Conservation (phyloP, 2,113 vertebrate genomes). For the Pseudorhombus dupliciocellatus region DNA sequence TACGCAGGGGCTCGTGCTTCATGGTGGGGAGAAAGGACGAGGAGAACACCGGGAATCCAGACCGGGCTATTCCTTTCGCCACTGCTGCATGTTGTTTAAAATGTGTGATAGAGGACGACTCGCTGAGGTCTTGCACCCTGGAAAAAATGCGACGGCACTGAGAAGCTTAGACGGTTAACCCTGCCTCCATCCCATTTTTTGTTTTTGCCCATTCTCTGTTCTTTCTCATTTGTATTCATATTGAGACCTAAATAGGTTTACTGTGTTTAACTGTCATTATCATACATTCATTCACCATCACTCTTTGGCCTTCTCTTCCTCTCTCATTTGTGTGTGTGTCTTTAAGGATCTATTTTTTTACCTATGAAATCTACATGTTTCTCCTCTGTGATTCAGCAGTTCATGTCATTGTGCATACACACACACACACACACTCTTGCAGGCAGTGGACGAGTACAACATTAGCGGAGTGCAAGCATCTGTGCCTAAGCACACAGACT, state of each 20-base stretch:
- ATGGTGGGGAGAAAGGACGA: constrained; percentile 28
- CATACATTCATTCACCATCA: constrained; percentile 5
- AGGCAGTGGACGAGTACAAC: constrained; percentile 51
- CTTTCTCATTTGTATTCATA: constrained; percentile 43
- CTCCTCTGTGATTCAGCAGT: constrained; percentile 45
- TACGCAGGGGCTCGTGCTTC: constrained; percentile 22
- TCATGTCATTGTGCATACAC: constrained; percentile 31
- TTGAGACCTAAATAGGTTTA: constrained; percentile 14
- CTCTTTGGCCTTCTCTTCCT: constrained; percentile 11
- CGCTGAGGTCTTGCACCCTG: constrained; percentile 20
- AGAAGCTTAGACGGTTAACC: constrained; percentile 69
- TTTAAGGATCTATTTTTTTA: constrained; percentile 11
- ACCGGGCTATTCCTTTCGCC: constrained; percentile 16
- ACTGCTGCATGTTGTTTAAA: constrained; percentile 59
- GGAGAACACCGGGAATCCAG: constrained; percentile 11
- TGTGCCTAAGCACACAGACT: constrained; percentile 60
- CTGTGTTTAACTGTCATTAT: constrained; percentile 1
- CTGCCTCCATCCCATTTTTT: constrained; percentile 51
- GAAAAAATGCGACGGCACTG: constrained; percentile 57
- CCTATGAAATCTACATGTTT: constrained; percentile 38
- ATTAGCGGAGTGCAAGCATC: constrained; percentile 66
- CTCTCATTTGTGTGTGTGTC: neutral
- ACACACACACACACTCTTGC: constrained; percentile 9
- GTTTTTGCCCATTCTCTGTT: constrained; percentile 34
- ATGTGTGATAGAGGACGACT: constrained; percentile 43